Percentiles rank a stretch among this genome's conserved stretches.
These are phyloP conservation scores for Anagrus nilaparvatae DNA, from an alignment of 1,140 invertebrate genomes.

Conservation along the genomic window DNA sequence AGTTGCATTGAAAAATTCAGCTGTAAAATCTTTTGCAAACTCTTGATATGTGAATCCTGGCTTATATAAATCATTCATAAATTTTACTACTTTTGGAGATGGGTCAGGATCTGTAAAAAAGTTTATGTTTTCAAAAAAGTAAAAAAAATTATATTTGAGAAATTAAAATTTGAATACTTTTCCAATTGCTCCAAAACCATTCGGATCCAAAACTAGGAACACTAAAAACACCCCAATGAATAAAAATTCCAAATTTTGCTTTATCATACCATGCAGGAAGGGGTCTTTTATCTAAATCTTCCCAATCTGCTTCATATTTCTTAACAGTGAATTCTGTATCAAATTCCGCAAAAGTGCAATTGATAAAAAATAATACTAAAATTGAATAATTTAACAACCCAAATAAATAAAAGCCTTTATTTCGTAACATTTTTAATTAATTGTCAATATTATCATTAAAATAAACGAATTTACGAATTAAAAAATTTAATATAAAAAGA, in stretches of 20 bases:
- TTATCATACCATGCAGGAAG: constrained; percentile 82
- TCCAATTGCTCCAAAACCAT: constrained; percentile 81
- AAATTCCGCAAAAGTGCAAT: too few species aligned
- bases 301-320: constrained; percentile 60
- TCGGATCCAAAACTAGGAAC: constrained; percentile 76
- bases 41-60: constrained; percentile 75
- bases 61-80: constrained; percentile 64
- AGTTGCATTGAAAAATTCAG: constrained; percentile 68
- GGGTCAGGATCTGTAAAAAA: too few species aligned
- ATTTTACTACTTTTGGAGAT: too few species aligned
- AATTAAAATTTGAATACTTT: constrained; percentile 38
- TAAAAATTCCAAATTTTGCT: constrained; percentile 84
- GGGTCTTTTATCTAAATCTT: constrained; percentile 70
- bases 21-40: constrained; percentile 68
- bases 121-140: background rate
- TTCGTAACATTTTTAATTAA: too few species aligned
- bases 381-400: too few species aligned
- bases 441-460: too few species aligned
- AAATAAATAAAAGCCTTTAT: too few species aligned
- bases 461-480: too few species aligned
- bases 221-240: constrained; percentile 88
- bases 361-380: too few species aligned
- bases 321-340: too few species aligned
- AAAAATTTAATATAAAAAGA: too few species aligned
- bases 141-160: background rate